Evolutionary conservation across 2,113 vertebrate genomes (phyloP), one percentile per base, ranked within the genome.

Genomic region (Tupaia chinensis): DNA sequence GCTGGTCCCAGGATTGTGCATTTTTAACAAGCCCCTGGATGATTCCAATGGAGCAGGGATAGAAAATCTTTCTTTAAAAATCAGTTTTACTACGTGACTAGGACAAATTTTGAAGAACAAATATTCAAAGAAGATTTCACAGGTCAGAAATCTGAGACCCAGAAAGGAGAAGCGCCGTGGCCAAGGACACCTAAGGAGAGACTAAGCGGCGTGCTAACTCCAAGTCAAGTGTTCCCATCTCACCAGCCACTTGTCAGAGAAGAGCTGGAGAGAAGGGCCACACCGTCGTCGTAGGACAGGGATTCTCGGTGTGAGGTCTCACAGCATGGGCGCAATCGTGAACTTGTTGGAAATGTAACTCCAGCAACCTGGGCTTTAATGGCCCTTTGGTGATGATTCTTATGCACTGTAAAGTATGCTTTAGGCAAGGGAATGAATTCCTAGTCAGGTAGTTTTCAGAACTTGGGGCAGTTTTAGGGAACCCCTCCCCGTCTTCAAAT

Each of bases 31-130:
- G 34, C 8, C 20, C 74, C 69, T 58, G 27, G 13, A 23, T 66
- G 66, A 80, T 80, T 74, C 60, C 60, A 92, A 15, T 14, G 15
- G 12, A 66, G 25, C 12, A 9, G 54, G 7, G 27, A 54, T 29
- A 61, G 12, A 9, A 87, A 7, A 16, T 22, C 53, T 44, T 44
- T 44, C 5, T 44, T 44, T 44, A 44, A 44, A 44, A 44, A 44
- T 77, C n/a, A 27, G 27, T 82, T 73, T 63, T 60, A 91, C 32
- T 17, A 65, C 6, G 29, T 66, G 2, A 70, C 34, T 88, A 89
- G 88, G 58, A 63, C 15, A 60, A 85, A 73, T 69, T 29, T 94
- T 63, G 56, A 76, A 63, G 79, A 70, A 66, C 92, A 34, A 54
- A 27, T 83, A 87, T 53, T 92, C 65, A 72, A 56, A 63, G 61